Base-by-base conservation (phyloP, 2,888 invertebrate genomes). In the Pristionchus mayeri region DNA sequence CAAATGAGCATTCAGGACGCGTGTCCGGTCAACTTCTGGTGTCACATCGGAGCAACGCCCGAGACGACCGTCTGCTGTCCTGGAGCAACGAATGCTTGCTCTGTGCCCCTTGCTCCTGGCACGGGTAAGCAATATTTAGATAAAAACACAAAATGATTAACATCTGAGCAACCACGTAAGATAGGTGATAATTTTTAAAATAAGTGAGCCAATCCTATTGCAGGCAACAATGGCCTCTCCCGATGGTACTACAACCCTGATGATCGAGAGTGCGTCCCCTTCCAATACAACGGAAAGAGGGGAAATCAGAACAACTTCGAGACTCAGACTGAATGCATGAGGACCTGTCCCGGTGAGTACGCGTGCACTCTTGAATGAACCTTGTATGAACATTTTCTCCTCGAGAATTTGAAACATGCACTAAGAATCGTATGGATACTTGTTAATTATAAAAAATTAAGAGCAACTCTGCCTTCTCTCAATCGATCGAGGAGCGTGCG, bases 271-370 rank as follows among this genome's bases (percentile, higher is more conserved):
- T 93, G 93, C 84, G 88, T 92, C n/a, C 88, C 91, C 24, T 93
- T 93, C 90, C 89, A 89, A 86, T 93, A 93, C 90, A 93, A 92
- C 85, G 93, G 93, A 60, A 90, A 89, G 80, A 87, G 92, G 18
- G 90, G 90, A 85, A 90, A 90, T 76, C 92, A 92, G 85, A 92
- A 93, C 90, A 93, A 92, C 86, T 93, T 93, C 86, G 86, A 90
- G 79, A 86, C 87, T 2, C 90, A 89, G 40, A 40, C 89, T 1
- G 92, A 92, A 37, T 93, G 93, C 86, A 90, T 89, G 75, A 84
- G 90, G 71, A 91, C 91, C n/a, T 92, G 92, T 89, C 92, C 92
- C 86, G 92, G 92, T 92, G 88, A n/a, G n/a, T n/a, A n/a, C n/a
- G n/a, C n/a, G n/a, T n/a, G n/a, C n/a, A n/a, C n/a, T n/a, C n/a